Evolutionary conservation across 2,797 vertebrate genomes (phyloP).

Genomic region (Sebastes dallii): DNA sequence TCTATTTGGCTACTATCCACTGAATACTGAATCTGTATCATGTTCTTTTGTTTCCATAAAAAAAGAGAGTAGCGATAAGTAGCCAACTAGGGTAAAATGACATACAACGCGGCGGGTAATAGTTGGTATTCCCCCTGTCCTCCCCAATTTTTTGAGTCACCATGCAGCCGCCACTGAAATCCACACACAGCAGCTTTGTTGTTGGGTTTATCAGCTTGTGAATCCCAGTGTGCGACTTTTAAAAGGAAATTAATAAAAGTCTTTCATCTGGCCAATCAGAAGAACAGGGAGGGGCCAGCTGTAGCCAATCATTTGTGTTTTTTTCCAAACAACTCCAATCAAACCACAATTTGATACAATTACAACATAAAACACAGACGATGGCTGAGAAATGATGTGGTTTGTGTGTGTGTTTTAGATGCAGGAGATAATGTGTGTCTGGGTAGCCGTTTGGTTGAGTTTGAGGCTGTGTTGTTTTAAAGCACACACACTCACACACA

Average conservation of each 20-base stretch:
- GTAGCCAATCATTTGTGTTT: slow-evolving; percentile 37
- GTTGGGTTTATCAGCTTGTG: slow-evolving; percentile 60
- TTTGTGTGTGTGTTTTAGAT: slow-evolving; percentile 60
- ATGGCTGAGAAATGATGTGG: slow-evolving; percentile 65
- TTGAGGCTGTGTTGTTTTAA: slow-evolving; percentile 67
- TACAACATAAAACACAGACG: slow-evolving; percentile 60
- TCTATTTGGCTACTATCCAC: too few species aligned
- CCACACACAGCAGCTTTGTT: slow-evolving; percentile 5
- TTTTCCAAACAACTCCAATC: slow-evolving; percentile 65
- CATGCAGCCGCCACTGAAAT: background rate
- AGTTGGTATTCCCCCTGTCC: too few species aligned
- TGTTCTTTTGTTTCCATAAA: too few species aligned
- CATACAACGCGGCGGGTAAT: too few species aligned
- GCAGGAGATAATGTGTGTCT: slow-evolving; percentile 66
- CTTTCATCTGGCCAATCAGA: slow-evolving; percentile 71
- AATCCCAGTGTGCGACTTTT: slow-evolving; percentile 52
- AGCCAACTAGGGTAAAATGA: too few species aligned
- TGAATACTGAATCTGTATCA: too few species aligned
- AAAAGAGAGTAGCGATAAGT: too few species aligned
- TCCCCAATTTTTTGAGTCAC: too few species aligned
- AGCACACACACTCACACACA: slow-evolving; percentile 24
- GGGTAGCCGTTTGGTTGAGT: slow-evolving; percentile 64
- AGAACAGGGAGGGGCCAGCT: slow-evolving; percentile 52
- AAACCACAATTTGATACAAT: slow-evolving; percentile 70
- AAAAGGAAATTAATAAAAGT: slow-evolving; percentile 57